Conservation (phyloP, 2,888 invertebrate genomes). For the Tupiocoris notatus region DNA sequence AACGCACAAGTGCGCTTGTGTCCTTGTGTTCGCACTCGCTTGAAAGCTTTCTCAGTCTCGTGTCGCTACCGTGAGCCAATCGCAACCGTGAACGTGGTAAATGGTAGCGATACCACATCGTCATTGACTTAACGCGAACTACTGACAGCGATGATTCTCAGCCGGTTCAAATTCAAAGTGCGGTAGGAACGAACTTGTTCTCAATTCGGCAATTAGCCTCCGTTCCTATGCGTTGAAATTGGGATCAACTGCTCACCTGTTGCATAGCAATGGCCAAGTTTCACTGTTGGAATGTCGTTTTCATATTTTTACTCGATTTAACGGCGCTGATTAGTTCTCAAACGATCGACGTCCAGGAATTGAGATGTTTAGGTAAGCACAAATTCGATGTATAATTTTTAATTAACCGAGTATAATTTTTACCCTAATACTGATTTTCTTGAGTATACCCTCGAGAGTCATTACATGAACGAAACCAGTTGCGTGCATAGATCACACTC, state of each 20-base stretch:
- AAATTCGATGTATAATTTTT: background rate
- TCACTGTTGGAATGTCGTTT: background rate
- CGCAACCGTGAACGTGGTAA: constrained; percentile 9
- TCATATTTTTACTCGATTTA: background rate
- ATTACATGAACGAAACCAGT: too few species aligned
- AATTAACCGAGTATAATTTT: background rate
- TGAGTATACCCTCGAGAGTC: too few species aligned
- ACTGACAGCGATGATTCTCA: background rate
- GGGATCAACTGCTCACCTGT: background rate
- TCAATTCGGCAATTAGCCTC: background rate
- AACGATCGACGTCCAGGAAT: constrained; percentile 25
- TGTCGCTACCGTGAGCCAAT: too few species aligned
- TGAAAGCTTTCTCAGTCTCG: too few species aligned
- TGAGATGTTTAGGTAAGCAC: constrained; percentile 23
- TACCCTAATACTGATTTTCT: too few species aligned
- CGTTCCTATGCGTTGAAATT: background rate
- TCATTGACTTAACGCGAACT: background rate
- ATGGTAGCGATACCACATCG: background rate
- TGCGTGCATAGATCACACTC: too few species aligned
- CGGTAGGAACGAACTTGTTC: background rate
- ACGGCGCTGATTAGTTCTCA: background rate
- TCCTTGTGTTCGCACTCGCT: too few species aligned
- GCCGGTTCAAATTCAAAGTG: background rate
- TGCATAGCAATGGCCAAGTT: background rate
- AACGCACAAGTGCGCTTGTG: too few species aligned